Evolutionary conservation across 64 coral and sea anemone species (phyloP), one percentile per base, ranked within the genome.

Genomic region (Stylophora pistillata): DNA sequence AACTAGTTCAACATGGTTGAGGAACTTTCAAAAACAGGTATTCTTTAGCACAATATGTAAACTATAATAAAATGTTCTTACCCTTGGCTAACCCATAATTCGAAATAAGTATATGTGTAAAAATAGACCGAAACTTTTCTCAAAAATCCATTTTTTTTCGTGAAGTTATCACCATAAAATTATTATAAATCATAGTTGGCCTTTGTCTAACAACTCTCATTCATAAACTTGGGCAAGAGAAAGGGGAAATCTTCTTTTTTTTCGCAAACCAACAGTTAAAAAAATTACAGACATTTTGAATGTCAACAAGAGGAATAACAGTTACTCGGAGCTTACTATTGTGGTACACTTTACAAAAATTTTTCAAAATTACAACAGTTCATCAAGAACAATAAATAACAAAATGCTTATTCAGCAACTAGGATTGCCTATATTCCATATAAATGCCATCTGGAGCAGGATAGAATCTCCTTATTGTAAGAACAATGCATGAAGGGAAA

Each of bases 401-500:
- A 86, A 86, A 86, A 33, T 62, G 10, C 79, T 83, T 56, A 0
- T 72, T 52, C 27, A 41, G 84, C 15, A 18, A 70, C 76, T 88
- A 88, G 15, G 23, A 72, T 37, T 70, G 41, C n/a, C 69, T 84
- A 55, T 73, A 88, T 21, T 86, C 91, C 77, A 82, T 93, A 54
- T 89, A 93, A 21, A 81, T 58, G 3, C 78, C 78, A 79, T 94
- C 79, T 18, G 86, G 55, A 12, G 87, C 60, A 15, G 56, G 33
- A 73, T 89, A 94, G 13, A 59, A 66, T 60, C 53, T 78, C 20
- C 73, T 73, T 13, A 94, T 89, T 27, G 26, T 69, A 20, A 27
- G 58, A 58, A 94, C 86, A 86, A 86, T 87, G 79, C 87, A 94
- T 5, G 87, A 84, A 2, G 86, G 92, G 4, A 94, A 16, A 27